Conservation (phyloP, 2,113 vertebrate species). For the Dryoscopus gambensis region DNA sequence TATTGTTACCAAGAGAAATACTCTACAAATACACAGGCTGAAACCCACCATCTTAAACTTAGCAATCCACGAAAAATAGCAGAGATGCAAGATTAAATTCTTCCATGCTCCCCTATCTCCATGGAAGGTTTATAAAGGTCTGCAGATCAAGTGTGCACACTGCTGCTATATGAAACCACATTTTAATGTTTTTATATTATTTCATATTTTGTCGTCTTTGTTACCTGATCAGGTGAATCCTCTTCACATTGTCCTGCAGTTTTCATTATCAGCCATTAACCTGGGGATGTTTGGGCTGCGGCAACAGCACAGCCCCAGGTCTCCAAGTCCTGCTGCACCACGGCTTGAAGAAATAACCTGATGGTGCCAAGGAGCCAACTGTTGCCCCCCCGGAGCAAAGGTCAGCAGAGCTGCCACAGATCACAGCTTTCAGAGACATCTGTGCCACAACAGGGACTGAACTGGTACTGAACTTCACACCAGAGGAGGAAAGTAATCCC, state of each 20-base stretch:
- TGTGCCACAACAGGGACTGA: neutral
- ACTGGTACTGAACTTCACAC: neutral
- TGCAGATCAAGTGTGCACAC: neutral
- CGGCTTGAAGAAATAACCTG: neutral
- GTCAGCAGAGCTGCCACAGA: neutral
- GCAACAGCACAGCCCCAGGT: neutral
- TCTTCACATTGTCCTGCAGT: neutral
- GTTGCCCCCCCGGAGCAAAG: rapidly evolving
- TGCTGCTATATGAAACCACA: neutral
- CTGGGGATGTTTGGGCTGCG: neutral
- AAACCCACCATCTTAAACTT: constrained; percentile 9
- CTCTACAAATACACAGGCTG: neutral
- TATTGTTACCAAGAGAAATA: constrained; percentile 23
- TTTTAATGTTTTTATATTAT: neutral
- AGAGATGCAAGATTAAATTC: neutral
- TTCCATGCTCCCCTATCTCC: neutral
- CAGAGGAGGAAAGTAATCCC: neutral
- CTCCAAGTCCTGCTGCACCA: neutral
- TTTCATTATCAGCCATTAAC: neutral
- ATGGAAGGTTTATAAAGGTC: neutral
- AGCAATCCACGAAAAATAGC: neutral
- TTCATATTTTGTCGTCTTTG: neutral
- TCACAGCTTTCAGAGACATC: neutral
- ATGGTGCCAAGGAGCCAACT: neutral
- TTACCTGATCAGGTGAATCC: constrained; percentile 13